phyloP scores from a whole-genome alignment of 1,140 invertebrate genomes.

The Drosophila insularis region DNA sequence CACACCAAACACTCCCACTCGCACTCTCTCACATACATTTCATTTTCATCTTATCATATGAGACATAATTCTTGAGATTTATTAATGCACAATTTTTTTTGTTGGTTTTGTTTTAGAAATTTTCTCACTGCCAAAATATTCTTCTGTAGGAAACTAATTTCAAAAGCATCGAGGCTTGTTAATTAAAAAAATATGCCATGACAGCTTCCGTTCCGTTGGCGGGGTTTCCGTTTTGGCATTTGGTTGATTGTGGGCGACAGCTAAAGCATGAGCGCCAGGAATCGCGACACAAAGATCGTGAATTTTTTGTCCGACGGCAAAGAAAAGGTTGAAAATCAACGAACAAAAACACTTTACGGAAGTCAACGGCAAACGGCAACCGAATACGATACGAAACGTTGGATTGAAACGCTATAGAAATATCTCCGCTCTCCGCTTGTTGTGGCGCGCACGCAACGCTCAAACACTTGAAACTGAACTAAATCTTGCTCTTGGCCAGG shows the following conservation, averaged over 20 bases:
- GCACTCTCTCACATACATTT: conserved; percentile 71
- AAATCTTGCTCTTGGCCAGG: conserved; percentile 77
- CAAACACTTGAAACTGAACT: conserved; percentile 82
- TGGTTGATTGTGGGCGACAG: conserved; percentile 47
- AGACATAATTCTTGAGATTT: conserved; percentile 66
- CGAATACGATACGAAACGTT: conserved; percentile 33
- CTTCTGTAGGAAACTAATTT: conserved; percentile 65
- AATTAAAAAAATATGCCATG: conserved; percentile 67
- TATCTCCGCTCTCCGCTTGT: conserved; percentile 66
- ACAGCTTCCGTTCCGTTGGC: conserved; percentile 70
- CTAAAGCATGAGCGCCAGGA: conserved; percentile 53
- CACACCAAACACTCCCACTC: conserved; percentile 49
- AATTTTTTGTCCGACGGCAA: conserved; percentile 50
- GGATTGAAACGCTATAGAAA: conserved; percentile 34
- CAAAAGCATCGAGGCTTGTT: conserved; percentile 48
- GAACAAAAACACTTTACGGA: conserved; percentile 40
- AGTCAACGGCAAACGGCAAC: conserved; percentile 34
- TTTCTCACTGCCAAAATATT: conserved; percentile 58
- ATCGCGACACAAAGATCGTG: conserved; percentile 56
- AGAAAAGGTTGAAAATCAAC: conserved; percentile 27
- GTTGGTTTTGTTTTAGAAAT: conserved; percentile 35
- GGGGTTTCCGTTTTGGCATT: conserved; percentile 56
- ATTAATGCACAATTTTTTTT: conserved; percentile 57
- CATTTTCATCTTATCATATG: conserved; percentile 75
- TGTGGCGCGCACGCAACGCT: conserved; percentile 81